phyloP scores from a whole-genome alignment of 30 jellyfish, hydroid and myxozoan genomes.

The Euphysa ruthae region DNA sequence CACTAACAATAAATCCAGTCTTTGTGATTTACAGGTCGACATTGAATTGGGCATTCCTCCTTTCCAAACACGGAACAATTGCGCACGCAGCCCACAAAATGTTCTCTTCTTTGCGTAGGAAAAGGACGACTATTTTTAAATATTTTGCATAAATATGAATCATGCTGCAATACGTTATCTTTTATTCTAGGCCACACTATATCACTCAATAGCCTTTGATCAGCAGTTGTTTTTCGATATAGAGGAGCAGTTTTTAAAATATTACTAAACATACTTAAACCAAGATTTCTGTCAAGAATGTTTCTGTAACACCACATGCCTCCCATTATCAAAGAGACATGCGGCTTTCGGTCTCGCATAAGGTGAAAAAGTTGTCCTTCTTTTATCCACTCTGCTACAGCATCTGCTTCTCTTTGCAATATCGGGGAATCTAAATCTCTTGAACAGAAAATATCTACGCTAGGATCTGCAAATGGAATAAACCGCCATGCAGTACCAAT shows the following conservation, averaged over 20 bases:
- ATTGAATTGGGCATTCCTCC: not conserved
- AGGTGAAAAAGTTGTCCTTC: constrained; percentile 5
- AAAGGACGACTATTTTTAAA: not conserved
- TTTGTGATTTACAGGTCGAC: constrained; percentile 9
- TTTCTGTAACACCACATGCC: constrained; percentile 12
- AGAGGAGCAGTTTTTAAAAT: too few relatives aligned
- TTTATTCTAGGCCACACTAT: not conserved
- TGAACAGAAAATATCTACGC: not conserved
- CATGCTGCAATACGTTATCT: constrained; percentile 17
- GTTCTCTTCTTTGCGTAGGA: constrained; percentile 1
- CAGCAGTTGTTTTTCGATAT: too few relatives aligned
- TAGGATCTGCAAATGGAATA: not conserved
- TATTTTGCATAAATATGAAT: not conserved
- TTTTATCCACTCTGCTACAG: constrained; percentile 14
- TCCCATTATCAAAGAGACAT: not conserved
- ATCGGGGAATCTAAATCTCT: constrained; percentile 22
- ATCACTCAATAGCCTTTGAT: not conserved
- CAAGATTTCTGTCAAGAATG: not conserved
- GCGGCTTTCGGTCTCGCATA: constrained; percentile 6
- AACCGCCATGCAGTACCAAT: constrained; percentile 14
- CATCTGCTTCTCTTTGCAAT: constrained; percentile 2
- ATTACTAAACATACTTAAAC: too few relatives aligned
- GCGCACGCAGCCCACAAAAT: not conserved
- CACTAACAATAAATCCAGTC: constrained; percentile 27
- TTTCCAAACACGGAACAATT: not conserved